A percentile compares a stretch with the other conserved stretches of the same genome.
Conservation (phyloP, 2,888 invertebrate species). For the Caenorhabditis sulstoni region DNA sequence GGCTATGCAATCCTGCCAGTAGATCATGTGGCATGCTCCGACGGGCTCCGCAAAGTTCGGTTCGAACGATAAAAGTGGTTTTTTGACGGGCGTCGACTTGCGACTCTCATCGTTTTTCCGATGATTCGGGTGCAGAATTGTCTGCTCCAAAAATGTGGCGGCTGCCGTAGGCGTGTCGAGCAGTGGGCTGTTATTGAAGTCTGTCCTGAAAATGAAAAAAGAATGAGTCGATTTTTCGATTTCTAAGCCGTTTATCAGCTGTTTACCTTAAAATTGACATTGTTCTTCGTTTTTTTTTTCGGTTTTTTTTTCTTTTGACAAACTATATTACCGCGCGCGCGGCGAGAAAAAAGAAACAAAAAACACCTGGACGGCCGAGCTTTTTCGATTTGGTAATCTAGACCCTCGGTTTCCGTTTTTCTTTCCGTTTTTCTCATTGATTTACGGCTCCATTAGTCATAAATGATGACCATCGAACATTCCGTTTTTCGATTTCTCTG, state of each 20-base stretch:
- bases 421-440: too few relatives aligned
- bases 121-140: not conserved
- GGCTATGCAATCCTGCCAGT: conserved; percentile 63
- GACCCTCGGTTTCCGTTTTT: too few relatives aligned
- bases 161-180: conserved; percentile 8
- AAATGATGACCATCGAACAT: too few relatives aligned
- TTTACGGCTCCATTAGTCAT: too few relatives aligned
- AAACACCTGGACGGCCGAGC: too few relatives aligned
- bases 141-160: conserved; percentile 6
- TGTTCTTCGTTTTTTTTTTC: not conserved
- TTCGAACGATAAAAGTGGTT: conserved; percentile 21
- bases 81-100: not conserved
- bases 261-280: conserved; percentile 31
- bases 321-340: not conserved
- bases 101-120: not conserved
- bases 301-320: conserved; percentile 11
- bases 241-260: conserved; percentile 12
- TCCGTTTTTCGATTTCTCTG: too few relatives aligned
- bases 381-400: too few relatives aligned
- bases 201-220: conserved; percentile 19
- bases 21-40: conserved; percentile 44
- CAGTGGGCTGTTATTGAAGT: not conserved
- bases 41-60: conserved; percentile 41
- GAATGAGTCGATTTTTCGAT: not conserved
- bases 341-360: too few relatives aligned